Conservation (phyloP, 2,113 vertebrate species). For the Hippocampus guttulatus region DNA sequence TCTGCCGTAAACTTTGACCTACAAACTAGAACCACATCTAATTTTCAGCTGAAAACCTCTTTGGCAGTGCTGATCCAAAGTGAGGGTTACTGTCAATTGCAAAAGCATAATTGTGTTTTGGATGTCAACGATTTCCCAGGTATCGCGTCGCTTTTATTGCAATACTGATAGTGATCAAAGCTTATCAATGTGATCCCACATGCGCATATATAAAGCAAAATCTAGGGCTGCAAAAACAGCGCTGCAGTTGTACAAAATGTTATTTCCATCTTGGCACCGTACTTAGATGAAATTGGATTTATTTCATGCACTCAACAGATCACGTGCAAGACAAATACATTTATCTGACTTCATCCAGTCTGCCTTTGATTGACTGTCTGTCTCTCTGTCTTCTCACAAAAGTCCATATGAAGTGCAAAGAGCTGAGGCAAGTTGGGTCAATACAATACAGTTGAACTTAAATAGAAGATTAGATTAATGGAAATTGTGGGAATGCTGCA, state of each 20-base stretch:
- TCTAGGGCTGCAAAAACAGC: neutral
- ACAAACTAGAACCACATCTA: neutral
- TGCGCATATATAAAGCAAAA: neutral
- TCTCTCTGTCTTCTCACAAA: slow-evolving; percentile 21
- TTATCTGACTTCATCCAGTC: slow-evolving; percentile 62
- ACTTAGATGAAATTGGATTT: slow-evolving; percentile 41
- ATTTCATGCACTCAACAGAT: slow-evolving; percentile 53
- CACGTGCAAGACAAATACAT: slow-evolving; percentile 53
- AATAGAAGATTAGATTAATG: neutral
- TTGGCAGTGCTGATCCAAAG: neutral
- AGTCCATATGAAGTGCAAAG: slow-evolving; percentile 50
- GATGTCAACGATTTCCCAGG: neutral
- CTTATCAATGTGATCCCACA: neutral
- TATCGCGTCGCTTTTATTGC: neutral
- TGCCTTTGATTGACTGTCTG: slow-evolving; percentile 53
- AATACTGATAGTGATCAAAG: neutral
- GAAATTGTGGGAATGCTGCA: slow-evolving; percentile 1
- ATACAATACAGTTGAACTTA: neutral
- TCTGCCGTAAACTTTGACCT: no score
- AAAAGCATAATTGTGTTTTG: neutral
- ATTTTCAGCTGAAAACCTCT: neutral
- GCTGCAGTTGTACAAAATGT: neutral
- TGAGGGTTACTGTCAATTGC: neutral
- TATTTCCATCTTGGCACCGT: neutral
- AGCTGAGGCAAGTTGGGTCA: slow-evolving; percentile 8